Evolutionary conservation across 2,888 invertebrate species (phyloP), one percentile per base, ranked within the genome.

Genomic region (Sepiola atlantica): DNA sequence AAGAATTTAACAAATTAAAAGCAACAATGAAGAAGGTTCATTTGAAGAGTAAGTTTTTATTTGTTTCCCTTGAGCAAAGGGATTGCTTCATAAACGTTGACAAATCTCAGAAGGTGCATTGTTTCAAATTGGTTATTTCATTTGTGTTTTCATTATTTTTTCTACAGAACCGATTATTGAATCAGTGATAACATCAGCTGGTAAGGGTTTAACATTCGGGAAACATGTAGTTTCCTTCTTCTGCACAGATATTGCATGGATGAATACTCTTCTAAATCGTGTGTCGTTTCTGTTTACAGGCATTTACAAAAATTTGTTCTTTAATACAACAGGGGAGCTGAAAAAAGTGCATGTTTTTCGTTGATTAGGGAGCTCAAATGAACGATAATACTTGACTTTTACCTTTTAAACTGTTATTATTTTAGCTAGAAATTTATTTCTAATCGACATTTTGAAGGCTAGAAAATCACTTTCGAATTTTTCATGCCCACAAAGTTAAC

Each of bases 141-240:
- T 77, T n/a, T 77, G 77, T 77, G n/a, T 32, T 77, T 77, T 77
- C n/a, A 77, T n/a, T 77, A 77, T 77, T 77, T 32, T 77, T n/a
- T 77, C 77, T 16, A n/a, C 77, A 77, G 77, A 77, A n/a, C 77
- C 77, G n/a, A 32, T 32, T 77, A 10, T 77, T n/a, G 77, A 77
- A 77, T n/a, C 77, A 77, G 77, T 77, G 77, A n/a, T 77, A 77
- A 77, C 77, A n/a, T 77, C 77, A 77, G 77, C 77, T 77, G 77
- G 77, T 77, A 77, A 77, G 77, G 77, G 77, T 77, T 77, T 16
- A 77, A 4, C 45, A 77, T n/a, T 77, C n/a, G n/a, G n/a, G n/a
- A 77, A 77, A 77, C 14, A 3, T 77, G 32, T n/a, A n/a, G n/a
- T 77, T 77, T 77, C 77, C n/a, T 77, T 77, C n/a, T 77, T 77